phyloP scores from a whole-genome alignment of 2,888 invertebrate species.

The Torymus aiolomorphi region DNA sequence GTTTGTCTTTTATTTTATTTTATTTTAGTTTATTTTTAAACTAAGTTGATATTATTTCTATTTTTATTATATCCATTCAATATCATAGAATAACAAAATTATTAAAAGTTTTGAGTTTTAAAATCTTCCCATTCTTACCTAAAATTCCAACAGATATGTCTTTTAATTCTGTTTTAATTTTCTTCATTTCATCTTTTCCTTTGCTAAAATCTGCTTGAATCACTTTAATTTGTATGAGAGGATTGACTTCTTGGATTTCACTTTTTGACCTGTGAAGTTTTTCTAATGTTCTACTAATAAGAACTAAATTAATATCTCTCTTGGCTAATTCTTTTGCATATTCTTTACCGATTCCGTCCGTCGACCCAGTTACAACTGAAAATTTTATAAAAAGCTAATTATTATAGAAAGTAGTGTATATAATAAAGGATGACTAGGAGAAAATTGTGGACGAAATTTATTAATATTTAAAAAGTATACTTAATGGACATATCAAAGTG shows the following conservation, averaged over 20 bases:
- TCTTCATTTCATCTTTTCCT: conserved; percentile 81
- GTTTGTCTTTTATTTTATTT: too few species aligned
- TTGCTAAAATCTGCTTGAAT: conserved; percentile 85
- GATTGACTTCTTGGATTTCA: conserved; percentile 82
- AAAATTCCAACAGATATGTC: conserved; percentile 89
- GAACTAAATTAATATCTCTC: conserved; percentile 85
- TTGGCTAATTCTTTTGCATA: conserved; percentile 88
- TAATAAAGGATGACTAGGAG: too few species aligned
- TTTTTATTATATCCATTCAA: too few species aligned
- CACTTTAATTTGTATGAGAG: conserved; percentile 80
- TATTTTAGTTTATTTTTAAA: too few species aligned
- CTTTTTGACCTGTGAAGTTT: conserved; percentile 84
- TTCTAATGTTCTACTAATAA: conserved; percentile 86
- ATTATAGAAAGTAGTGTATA: too few species aligned
- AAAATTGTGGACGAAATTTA: too few species aligned
- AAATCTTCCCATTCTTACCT: too few species aligned
- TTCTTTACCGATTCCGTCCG: conserved; percentile 93
- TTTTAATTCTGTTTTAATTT: conserved; percentile 80
- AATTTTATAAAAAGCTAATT: conserved; percentile 42
- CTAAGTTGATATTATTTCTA: too few species aligned
- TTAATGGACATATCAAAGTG: too few species aligned
- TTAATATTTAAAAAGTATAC: too few species aligned
- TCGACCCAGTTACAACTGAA: conserved; percentile 92
- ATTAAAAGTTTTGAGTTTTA: too few species aligned
- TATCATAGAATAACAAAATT: too few species aligned